Percentiles rank a stretch among this genome's conserved stretches.
phyloP scores from a whole-genome alignment of 2,797 vertebrate species.

The Sebastes taczanowskii region DNA sequence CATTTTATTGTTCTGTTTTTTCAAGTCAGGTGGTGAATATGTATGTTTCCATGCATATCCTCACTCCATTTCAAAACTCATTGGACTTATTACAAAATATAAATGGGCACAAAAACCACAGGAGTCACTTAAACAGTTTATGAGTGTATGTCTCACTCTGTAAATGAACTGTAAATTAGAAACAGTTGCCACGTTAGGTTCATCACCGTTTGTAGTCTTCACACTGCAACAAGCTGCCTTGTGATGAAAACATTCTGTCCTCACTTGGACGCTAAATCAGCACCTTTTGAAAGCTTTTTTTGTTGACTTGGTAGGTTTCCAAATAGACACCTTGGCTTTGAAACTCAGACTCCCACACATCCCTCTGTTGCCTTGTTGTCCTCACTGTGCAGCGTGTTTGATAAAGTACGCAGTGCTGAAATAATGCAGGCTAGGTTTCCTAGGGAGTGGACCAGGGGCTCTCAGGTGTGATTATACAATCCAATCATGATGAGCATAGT shows the following conservation, averaged over 20 bases:
- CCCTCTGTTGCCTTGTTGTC: slow-evolving; percentile 2
- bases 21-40: not conserved
- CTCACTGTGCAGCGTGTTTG: not conserved
- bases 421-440: not conserved
- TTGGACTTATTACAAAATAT: not conserved
- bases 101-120: not conserved
- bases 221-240: not conserved
- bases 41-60: not conserved
- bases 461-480: slow-evolving; percentile 5
- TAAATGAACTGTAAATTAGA: not conserved
- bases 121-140: not conserved
- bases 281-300: not conserved
- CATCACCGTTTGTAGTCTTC: not conserved
- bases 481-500: not conserved
- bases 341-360: slow-evolving; percentile 37
- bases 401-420: not conserved
- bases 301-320: slow-evolving; percentile 20
- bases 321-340: slow-evolving; percentile 27
- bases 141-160: not conserved
- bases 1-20: not conserved
- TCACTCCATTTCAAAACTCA: not conserved
- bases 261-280: not conserved
- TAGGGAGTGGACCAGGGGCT: not conserved
- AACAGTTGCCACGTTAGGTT: not conserved
- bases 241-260: slow-evolving; percentile 18